These are phyloP conservation scores for Arctocebus calabarensis DNA, from an alignment of 2,797 vertebrate genomes.

Conservation along the genomic window DNA sequence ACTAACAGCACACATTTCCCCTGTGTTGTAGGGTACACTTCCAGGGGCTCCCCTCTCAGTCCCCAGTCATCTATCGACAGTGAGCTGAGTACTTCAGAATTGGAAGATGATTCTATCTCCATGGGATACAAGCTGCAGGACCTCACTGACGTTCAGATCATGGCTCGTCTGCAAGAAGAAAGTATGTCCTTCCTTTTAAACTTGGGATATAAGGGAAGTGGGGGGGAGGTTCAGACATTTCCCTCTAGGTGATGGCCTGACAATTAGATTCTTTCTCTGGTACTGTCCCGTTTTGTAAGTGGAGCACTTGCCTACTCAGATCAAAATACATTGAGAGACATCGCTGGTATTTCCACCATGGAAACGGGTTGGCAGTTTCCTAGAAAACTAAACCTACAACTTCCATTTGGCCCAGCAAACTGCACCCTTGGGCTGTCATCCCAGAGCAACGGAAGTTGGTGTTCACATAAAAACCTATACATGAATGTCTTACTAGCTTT, in stretches of 20 bases:
- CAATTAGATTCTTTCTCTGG: background rate
- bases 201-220: background rate
- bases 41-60: slow-evolving; percentile 92
- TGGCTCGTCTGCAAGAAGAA: slow-evolving; percentile 99
- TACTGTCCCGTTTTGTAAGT: background rate
- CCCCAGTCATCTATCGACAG: slow-evolving; percentile 97
- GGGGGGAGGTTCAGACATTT: background rate
- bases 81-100: slow-evolving; percentile 94
- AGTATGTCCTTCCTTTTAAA: slow-evolving; percentile 91
- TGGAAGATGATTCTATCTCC: slow-evolving; percentile 96
- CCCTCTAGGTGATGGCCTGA: background rate
- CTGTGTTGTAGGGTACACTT: slow-evolving; percentile 88
- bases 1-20: slow-evolving; percentile 15
- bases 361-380: background rate
- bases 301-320: background rate
- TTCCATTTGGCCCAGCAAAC: background rate
- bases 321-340: background rate
- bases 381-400: background rate
- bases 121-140: slow-evolving; percentile 99
- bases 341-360: background rate
- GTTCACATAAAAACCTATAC: background rate
- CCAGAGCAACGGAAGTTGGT: background rate
- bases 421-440: background rate
- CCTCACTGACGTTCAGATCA: slow-evolving; percentile 99
- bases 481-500: background rate